These are phyloP conservation scores for Drosophila sp. DNA, from an alignment of 1,140 invertebrate genomes.

Conservation along the genomic window DNA sequence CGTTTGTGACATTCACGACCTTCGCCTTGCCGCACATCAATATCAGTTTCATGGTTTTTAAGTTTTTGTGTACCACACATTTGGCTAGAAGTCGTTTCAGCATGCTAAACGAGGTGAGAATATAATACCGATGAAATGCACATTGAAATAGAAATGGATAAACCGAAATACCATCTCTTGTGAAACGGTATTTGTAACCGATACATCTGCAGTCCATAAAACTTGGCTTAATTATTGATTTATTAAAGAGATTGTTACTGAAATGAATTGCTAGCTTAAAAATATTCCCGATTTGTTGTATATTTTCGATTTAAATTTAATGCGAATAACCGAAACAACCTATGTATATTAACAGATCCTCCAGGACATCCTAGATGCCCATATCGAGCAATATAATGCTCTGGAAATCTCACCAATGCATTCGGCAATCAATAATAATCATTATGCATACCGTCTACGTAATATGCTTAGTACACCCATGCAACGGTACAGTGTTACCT, in stretches of 20 bases:
- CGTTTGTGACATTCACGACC: constrained; percentile 75
- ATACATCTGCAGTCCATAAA: too few relatives aligned
- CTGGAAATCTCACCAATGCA: constrained; percentile 75
- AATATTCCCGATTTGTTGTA: not conserved
- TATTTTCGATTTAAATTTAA: not conserved
- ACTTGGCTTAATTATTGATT: too few relatives aligned
- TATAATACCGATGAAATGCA: too few relatives aligned
- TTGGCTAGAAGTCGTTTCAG: constrained; percentile 71
- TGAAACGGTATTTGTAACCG: too few relatives aligned
- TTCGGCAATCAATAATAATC: constrained; percentile 57
- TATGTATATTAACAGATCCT: constrained; percentile 50
- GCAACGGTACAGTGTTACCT: constrained; percentile 74
- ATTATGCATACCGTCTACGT: constrained; percentile 49
- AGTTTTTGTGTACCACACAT: constrained; percentile 77
- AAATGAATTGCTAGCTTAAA: too few relatives aligned
- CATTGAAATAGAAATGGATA: too few relatives aligned
- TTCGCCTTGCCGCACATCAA: constrained; percentile 80
- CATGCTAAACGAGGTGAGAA: constrained; percentile 76
- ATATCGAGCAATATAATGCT: constrained; percentile 64
- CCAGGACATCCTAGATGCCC: constrained; percentile 72
- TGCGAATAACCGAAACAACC: too few relatives aligned
- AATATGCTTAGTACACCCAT: constrained; percentile 55
- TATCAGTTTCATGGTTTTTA: constrained; percentile 78
- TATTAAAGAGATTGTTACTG: too few relatives aligned
- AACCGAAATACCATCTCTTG: not conserved